phyloP scores from a whole-genome alignment of 2,113 vertebrate species.

The Bujurquina vittata region DNA sequence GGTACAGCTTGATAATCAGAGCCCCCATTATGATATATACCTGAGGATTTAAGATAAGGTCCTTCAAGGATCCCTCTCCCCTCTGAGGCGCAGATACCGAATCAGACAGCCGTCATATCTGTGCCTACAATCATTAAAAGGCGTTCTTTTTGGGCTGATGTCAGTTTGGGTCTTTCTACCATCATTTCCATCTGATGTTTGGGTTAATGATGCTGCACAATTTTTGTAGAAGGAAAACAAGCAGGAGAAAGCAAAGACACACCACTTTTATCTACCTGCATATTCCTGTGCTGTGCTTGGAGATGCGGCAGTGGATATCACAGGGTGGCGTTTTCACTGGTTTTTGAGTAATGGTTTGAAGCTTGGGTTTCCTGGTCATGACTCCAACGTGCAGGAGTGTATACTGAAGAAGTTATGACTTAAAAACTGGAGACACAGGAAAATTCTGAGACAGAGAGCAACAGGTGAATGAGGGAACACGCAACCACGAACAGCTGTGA shows the following conservation, averaged over 20 bases:
- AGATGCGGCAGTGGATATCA: slow-evolving; percentile 40
- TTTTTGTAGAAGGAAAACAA: slow-evolving; percentile 36
- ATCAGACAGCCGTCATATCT: background rate
- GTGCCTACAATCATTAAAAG: slow-evolving; percentile 12
- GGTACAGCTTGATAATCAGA: slow-evolving; percentile 17
- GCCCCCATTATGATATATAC: slow-evolving; percentile 22
- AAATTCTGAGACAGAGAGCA: slow-evolving; percentile 4
- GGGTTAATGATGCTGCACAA: slow-evolving; percentile 62
- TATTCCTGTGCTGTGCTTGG: slow-evolving; percentile 51
- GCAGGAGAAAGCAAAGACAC: slow-evolving; percentile 39
- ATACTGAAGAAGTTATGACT: slow-evolving; percentile 26
- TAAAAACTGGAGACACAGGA: background rate
- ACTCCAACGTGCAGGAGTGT: slow-evolving; percentile 45
- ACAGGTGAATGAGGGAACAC: slow-evolving; percentile 28
- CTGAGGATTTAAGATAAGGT: slow-evolving; percentile 39
- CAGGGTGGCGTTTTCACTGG: background rate
- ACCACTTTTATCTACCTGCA: slow-evolving; percentile 57
- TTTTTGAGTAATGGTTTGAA: background rate
- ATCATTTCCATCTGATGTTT: slow-evolving; percentile 69
- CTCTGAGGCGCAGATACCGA: background rate
- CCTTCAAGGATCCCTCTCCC: slow-evolving; percentile 16
- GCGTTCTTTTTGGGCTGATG: slow-evolving; percentile 48
- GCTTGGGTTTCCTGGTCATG: slow-evolving; percentile 10
- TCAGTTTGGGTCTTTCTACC: slow-evolving; percentile 41
- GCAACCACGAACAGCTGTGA: slow-evolving; percentile 9